Evolutionary conservation across 2,888 invertebrate genomes (phyloP), one percentile per base, ranked within the genome.

Genomic region (Cryptus armator): DNA sequence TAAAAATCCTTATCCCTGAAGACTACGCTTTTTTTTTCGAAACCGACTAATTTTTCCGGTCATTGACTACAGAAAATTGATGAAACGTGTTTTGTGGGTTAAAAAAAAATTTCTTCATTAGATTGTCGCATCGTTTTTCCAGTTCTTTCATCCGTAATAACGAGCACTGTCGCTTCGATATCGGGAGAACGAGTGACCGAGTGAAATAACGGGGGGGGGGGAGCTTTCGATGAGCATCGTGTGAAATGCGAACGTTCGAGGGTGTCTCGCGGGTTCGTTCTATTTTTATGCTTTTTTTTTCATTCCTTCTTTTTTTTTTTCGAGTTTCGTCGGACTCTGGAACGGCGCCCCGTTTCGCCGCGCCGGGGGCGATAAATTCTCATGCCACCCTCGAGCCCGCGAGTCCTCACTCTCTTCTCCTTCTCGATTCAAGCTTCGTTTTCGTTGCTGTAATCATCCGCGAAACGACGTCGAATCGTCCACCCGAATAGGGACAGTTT

Each of bases 351-450:
- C 70, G 84, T 75, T 71, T 76, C 48, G 48, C 29, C 70, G 43
- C 62, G 29, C 51, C 9, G 51, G 32, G 72, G 37, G 75, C 70
- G 71, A 85, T 85, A 85, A 76, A 85, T 82, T 85, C 82, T 82
- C 81, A 59, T 79, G 78, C 79, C 81, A 66, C 81, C 66, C 71
- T 82, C 62, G 75, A 29, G 79, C 70, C 19, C 48, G 51, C 70
- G 44, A 66, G 48, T 43, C 32, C 59, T 76, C 48, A 19, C 12
- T 44, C 51, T 71, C 67, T 24, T 24, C 66, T 71, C 67, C 62
- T 37, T 78, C 74, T 62, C 32, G 64, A 70, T 78, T 75, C 75
- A 19, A 71, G 51, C 48, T 67, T 56, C 56, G 70, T 79, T 84
- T 78, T 72, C 12, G 56, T 19, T 29, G 51, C 71, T 51, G 85